Percentiles rank a stretch among this genome's conserved stretches.
phyloP scores from a whole-genome alignment of 2,888 invertebrate species.

The Hermaeophaga mercurialis region DNA sequence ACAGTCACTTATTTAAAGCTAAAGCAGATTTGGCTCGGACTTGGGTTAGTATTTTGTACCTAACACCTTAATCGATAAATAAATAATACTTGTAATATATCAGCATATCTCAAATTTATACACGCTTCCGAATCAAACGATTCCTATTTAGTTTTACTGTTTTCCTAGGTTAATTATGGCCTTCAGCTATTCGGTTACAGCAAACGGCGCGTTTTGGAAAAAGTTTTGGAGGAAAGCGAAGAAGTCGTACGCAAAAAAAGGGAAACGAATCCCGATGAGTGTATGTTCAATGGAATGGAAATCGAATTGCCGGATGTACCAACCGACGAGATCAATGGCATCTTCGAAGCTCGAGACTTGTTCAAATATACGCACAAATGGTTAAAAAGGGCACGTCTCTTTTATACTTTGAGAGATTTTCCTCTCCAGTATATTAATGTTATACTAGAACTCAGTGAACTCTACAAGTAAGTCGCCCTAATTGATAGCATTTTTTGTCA shows the following conservation, averaged over 20 bases:
- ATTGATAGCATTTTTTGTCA: too few species aligned
- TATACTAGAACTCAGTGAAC: constrained; percentile 66
- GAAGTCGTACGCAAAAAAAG: constrained; percentile 14
- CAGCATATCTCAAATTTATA: too few species aligned
- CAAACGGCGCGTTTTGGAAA: constrained; percentile 55
- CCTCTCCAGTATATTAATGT: constrained; percentile 66
- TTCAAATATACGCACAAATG: constrained; percentile 65
- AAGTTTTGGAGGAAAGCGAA: constrained; percentile 41
- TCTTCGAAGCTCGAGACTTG: constrained; percentile 61
- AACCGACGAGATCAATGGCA: constrained; percentile 50
- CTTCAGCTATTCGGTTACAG: constrained; percentile 64
- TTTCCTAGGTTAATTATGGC: constrained; percentile 59
- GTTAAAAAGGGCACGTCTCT: constrained; percentile 64
- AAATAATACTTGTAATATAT: too few species aligned
- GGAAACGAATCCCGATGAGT: background rate
- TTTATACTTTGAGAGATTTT: constrained; percentile 64
- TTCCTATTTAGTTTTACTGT: too few species aligned
- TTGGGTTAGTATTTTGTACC: constrained; percentile 59
- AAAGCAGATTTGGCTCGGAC: constrained; percentile 61
- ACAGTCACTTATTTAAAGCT: constrained; percentile 43
- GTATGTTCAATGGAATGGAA: constrained; percentile 42
- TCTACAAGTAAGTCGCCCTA: too few species aligned
- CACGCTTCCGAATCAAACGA: too few species aligned
- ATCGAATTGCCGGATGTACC: constrained; percentile 45
- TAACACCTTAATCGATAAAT: too few species aligned